phyloP scores from a whole-genome alignment of 2,797 vertebrate species.

The Artibeus lituratus region DNA sequence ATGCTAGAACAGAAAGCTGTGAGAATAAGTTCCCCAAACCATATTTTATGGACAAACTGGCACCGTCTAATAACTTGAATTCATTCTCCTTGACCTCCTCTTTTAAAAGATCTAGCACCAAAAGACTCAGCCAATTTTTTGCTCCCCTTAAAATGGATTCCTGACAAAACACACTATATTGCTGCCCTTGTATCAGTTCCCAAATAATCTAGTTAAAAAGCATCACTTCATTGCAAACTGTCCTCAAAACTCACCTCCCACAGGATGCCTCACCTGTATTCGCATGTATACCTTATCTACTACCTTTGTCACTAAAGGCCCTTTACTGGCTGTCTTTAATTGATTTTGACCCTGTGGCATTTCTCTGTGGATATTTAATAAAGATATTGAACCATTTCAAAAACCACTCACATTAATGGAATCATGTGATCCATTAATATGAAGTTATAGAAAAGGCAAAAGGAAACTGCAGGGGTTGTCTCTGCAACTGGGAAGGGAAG shows the following conservation, averaged over 20 bases:
- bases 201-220: not conserved
- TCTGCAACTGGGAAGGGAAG: not conserved
- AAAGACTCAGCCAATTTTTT: not conserved
- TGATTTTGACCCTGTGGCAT: not conserved
- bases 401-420: not conserved
- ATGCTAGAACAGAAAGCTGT: not conserved
- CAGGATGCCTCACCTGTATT: not conserved
- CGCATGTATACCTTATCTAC: not conserved
- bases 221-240: not conserved
- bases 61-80: not conserved
- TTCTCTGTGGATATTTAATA: not conserved
- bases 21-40: not conserved
- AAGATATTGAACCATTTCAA: not conserved
- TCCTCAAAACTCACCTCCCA: not conserved
- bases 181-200: not conserved
- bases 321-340: not conserved
- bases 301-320: not conserved
- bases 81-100: not conserved
- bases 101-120: not conserved
- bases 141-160: not conserved
- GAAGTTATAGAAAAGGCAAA: not conserved
- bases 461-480: not conserved
- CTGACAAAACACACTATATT: not conserved
- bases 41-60: not conserved
- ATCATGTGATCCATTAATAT: not conserved